Evolutionary conservation across 2,888 invertebrate genomes (phyloP).

Genomic region (Dicyrtoma fusca): DNA sequence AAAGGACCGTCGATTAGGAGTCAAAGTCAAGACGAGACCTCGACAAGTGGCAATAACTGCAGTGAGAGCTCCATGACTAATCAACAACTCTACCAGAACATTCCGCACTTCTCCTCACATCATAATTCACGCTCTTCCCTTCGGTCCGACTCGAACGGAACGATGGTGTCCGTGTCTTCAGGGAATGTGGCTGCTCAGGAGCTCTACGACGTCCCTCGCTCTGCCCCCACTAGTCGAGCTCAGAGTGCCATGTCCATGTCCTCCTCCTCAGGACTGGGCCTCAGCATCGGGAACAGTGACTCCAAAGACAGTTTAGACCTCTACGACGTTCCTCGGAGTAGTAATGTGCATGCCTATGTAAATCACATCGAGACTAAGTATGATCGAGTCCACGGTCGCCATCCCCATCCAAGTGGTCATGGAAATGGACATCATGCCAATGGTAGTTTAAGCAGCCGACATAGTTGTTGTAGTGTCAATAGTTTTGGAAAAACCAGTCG

Average conservation of each 20-base stretch:
- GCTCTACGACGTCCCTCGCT: conserved; percentile 51
- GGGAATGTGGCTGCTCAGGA: conserved; percentile 35
- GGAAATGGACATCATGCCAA: conserved; percentile 4
- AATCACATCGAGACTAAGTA: conserved; percentile 51
- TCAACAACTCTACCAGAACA: not conserved
- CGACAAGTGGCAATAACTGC: not conserved
- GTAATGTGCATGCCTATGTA: conserved; percentile 42
- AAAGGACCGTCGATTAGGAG: not conserved
- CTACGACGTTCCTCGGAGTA: conserved; percentile 48
- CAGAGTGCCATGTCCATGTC: conserved; percentile 49
- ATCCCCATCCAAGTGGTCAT: conserved; percentile 3
- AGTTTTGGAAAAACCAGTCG: conserved; percentile 8
- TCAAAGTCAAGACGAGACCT: not conserved
- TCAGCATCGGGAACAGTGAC: conserved; percentile 48
- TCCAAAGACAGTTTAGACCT: conserved; percentile 49
- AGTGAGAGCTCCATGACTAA: not conserved
- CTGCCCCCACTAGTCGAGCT: conserved; percentile 42
- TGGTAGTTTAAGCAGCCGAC: conserved; percentile 5
- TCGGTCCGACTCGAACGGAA: not conserved
- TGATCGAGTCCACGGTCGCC: conserved; percentile 23
- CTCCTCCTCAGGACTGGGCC: conserved; percentile 42
- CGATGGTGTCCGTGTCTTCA: not conserved
- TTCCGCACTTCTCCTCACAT: not conserved
- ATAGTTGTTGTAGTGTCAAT: conserved; percentile 24
- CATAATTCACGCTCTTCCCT: conserved; percentile 3